A percentile compares a stretch with the other conserved stretches of the same genome.
These are phyloP conservation scores for Elaphurus davidianus DNA, from an alignment of 2,113 vertebrate genomes.

Conservation along the genomic window DNA sequence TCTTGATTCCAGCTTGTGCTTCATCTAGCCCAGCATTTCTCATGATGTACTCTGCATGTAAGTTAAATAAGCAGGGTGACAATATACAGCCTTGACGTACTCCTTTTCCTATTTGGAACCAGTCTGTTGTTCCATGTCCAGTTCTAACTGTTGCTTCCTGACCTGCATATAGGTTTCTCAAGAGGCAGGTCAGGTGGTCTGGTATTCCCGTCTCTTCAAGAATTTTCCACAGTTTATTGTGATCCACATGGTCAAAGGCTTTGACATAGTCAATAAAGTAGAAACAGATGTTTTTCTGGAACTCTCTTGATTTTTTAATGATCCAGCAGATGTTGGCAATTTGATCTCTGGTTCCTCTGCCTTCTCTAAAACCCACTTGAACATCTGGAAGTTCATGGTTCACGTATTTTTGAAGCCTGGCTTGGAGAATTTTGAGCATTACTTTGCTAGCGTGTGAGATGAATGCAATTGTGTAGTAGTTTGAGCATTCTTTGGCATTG, in stretches of 20 bases:
- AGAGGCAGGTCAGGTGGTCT: neutral
- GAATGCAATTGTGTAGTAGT: neutral
- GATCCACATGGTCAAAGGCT: neutral
- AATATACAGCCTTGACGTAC: neutral
- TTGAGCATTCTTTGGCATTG: neutral
- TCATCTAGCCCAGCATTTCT: neutral
- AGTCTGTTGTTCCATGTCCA: neutral
- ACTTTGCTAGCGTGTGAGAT: neutral
- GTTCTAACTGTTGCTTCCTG: neutral
- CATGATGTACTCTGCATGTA: neutral
- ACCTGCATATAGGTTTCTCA: neutral
- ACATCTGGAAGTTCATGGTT: neutral
- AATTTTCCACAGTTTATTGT: neutral
- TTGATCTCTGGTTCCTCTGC: neutral
- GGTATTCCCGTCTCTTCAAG: neutral
- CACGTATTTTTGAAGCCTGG: neutral
- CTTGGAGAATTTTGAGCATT: neutral
- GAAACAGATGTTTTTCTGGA: neutral
- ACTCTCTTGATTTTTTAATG: accelerated
- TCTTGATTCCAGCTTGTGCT: neutral
- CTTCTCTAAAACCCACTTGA: neutral
- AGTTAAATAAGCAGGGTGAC: neutral
- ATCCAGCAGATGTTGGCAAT: neutral
- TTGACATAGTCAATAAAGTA: neutral
- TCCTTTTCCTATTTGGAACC: neutral